Conservation (phyloP, 2,888 invertebrate genomes). For the Drosophila mayaguana region DNA sequence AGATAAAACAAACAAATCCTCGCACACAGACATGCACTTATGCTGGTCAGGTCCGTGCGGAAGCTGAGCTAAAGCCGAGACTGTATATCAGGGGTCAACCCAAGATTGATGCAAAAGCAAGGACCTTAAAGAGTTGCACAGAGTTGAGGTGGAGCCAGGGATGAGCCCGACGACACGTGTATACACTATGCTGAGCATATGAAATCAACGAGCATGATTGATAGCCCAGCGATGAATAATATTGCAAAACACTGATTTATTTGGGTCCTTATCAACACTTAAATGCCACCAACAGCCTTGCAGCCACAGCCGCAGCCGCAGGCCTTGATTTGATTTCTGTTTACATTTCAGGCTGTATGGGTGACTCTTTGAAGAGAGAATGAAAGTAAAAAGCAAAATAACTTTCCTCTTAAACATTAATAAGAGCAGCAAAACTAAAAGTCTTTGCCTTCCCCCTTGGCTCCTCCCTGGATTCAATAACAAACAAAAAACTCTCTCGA, state of each 20-base stretch:
- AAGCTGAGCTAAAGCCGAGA: conserved; percentile 24
- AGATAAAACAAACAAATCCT: conserved; percentile 68
- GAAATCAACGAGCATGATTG: conserved; percentile 49
- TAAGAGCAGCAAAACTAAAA: neutral
- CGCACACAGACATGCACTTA: conserved; percentile 45
- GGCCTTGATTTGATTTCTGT: conserved; percentile 20
- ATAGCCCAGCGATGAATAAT: conserved; percentile 37
- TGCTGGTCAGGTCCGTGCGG: conserved; percentile 54
- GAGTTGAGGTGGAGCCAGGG: neutral
- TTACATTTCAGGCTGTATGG: conserved; percentile 7
- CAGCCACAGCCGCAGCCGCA: neutral
- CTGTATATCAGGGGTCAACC: conserved; percentile 49
- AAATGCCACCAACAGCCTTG: conserved; percentile 10
- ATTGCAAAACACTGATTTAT: conserved; percentile 25
- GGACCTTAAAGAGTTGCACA: conserved; percentile 44
- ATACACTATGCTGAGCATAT: conserved; percentile 30
- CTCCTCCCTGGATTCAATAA: neutral
- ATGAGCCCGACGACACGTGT: conserved; percentile 21
- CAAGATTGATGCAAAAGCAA: conserved; percentile 62
- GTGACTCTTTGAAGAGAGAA: neutral
- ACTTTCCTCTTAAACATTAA: neutral
- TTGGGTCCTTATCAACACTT: conserved; percentile 30
- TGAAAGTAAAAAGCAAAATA: neutral
- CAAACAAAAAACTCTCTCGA: neutral
- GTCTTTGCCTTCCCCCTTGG: neutral